Base-by-base conservation (phyloP, 2,113 vertebrate genomes). In the Spermophilus dauricus region DNA sequence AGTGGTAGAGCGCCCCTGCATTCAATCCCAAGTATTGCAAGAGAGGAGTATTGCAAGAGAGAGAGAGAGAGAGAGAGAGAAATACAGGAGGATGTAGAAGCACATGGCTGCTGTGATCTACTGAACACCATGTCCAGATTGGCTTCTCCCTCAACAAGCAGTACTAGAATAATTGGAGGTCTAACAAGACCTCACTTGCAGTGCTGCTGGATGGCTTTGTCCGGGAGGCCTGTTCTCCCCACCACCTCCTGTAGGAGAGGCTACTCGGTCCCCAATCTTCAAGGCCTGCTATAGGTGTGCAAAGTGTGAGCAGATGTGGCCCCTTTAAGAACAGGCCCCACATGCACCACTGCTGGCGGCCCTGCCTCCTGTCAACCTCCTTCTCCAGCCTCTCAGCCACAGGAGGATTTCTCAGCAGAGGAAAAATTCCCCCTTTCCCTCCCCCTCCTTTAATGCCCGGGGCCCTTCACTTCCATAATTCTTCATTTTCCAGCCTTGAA, bases 401-500 rank as follows among this genome's bases (percentile, higher is more conserved):
- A 98, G 98, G 99, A 99, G 98, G 98, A 98, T 98, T 98, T 98
- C 98, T 99, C 98, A 98, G 98, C 98, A 99, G 98, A 99, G 98
- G 98, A 99, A 98, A 98, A 98, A 98, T 98, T 98, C 97, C 97
- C 97, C 97, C 98, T 91, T 98, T 98, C 97, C 97, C 98, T 97
- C 98, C 97, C 96, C 98, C 97, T 96, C 94, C 97, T 98, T 98
- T 98, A 99, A 98, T 99, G 99, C 99, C 99, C 99, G 99, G 99
- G 99, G 99, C 99, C 99, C 99, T 99, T 99, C 99, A 99, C 99
- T 99, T 99, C 99, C 99, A 99, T 99, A 99, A 99, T 99, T 99
- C 99, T 99, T 99, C 99, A 99, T 99, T 99, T 99, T 99, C 99
- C 99, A 99, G 99, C 99, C 99, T 99, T 99, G 99, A 99, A 99